Evolutionary conservation across 2,113 vertebrate genomes (phyloP).

Genomic region (Rhineura floridana): DNA sequence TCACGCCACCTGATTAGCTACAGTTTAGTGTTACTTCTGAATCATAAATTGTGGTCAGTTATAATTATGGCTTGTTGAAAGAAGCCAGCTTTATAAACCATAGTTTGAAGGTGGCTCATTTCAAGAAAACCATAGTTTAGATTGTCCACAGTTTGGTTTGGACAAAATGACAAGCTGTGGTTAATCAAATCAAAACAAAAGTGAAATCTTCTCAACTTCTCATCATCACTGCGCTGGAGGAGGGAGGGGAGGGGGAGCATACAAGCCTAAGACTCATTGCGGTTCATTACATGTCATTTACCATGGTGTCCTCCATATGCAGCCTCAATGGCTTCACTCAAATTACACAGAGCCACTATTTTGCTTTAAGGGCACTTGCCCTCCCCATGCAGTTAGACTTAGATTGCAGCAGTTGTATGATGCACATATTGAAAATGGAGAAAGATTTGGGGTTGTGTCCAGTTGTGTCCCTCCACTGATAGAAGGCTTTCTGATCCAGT

Average conservation of each 20-base stretch:
- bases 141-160: not conserved
- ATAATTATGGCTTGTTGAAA: not conserved
- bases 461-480: too few species aligned
- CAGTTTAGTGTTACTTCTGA: too few species aligned
- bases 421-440: too few species aligned
- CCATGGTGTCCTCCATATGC: not conserved
- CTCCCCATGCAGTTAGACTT: not conserved
- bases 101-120: not conserved
- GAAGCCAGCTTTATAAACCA: not conserved
- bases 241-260: not conserved
- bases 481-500: too few species aligned
- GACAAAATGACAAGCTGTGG: not conserved
- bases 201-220: not conserved
- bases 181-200: not conserved
- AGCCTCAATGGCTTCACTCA: not conserved
- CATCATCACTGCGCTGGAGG: not conserved
- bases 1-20: too few species aligned
- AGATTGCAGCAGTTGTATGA: not conserved
- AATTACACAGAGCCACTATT: not conserved
- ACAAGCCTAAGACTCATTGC: too few species aligned
- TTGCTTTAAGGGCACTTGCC: not conserved
- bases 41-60: too few species aligned
- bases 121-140: not conserved
- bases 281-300: not conserved
- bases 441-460: too few species aligned